Base-by-base conservation (phyloP, 1,140 invertebrate species). In the Lepidostoma basale region DNA sequence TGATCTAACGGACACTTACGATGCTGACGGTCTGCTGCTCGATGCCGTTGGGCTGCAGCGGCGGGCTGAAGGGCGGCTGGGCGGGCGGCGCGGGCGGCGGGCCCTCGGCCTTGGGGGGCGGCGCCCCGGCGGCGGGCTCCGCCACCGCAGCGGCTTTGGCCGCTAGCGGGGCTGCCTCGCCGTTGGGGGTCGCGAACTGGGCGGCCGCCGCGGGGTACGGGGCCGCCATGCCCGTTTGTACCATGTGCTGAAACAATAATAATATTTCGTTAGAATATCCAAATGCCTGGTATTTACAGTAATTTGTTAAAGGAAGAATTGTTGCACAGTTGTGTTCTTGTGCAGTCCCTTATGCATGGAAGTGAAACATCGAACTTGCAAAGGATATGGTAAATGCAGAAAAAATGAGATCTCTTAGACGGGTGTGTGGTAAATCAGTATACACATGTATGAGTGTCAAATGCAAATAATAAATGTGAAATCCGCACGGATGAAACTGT, bases 161-260 rank as follows among this genome's bases (percentile, higher is more conserved):
- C 30, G 75, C 75, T 67, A 78, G 77, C 16, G 79, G 76, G 67
- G 86, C 78, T 39, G 86, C 85, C 65, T 90, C 88, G 45, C 88
- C 88, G 75, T 89, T 90, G 74, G 88, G 85, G 85, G 89, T 91
- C 77, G 87, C 86, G 84, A 90, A 93, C 77, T 92, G 91, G 82
- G 87, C 86, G 82, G 90, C 91, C 85, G 89, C 91, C 77, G 87
- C 85, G 73, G 88, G 85, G 84, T 90, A 94, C 78, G 92, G 91
- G 82, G 87, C 86, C 80, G 89, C 88, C 89, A 95, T 94, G 76
- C 93, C 93, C 85, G 93, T 92, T 86, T 95, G 93, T 85, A 96
- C 94, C 91, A 96, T 94, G 87, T 96, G 94, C 94, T 96, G 88
- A 70, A 81, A 77, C 75, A 81, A 83, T 76, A 76, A 76, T n/a